Percentiles rank a stretch among this genome's conserved stretches.
Conservation (phyloP, 2,113 vertebrate genomes). For the Ariopsis seemanni region DNA sequence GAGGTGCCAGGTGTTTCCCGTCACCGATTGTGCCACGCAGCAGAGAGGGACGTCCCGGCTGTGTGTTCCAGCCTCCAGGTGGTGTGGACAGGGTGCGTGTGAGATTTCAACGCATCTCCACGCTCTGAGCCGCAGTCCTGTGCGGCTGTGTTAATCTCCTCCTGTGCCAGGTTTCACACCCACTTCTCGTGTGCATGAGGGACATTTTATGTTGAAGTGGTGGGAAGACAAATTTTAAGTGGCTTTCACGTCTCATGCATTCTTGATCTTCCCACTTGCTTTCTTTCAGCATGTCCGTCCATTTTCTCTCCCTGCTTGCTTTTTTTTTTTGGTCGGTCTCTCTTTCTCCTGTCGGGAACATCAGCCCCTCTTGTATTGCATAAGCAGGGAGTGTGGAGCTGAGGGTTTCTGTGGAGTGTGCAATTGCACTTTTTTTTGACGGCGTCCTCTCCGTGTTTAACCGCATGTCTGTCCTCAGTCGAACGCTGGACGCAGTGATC, state of each 20-base stretch:
- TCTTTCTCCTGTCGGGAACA: neutral
- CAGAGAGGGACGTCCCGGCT: slow-evolving; percentile 27
- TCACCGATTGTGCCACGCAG: neutral
- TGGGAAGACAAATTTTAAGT: neutral
- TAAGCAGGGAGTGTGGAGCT: slow-evolving; percentile 57
- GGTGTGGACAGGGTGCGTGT: slow-evolving; percentile 1
- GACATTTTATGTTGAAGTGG: neutral
- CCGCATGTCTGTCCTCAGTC: neutral
- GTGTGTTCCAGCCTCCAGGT: slow-evolving; percentile 33
- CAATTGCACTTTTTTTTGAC: slow-evolving; percentile 29
- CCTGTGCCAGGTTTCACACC: neutral
- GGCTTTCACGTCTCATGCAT: neutral
- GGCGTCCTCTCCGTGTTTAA: neutral
- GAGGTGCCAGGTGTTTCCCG: slow-evolving; percentile 35
- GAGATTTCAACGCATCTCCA: neutral
- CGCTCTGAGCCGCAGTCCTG: neutral
- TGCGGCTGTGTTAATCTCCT: neutral
- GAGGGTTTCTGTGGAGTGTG: slow-evolving; percentile 65
- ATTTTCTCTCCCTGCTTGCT: neutral
- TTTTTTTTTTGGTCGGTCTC: neutral
- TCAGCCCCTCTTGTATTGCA: slow-evolving; percentile 48
- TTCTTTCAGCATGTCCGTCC: neutral
- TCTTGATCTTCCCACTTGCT: neutral
- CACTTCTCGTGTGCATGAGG: neutral
- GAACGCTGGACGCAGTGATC: neutral